Conservation (phyloP, 1,140 invertebrate species). For the Apocrypta bakeri region DNA sequence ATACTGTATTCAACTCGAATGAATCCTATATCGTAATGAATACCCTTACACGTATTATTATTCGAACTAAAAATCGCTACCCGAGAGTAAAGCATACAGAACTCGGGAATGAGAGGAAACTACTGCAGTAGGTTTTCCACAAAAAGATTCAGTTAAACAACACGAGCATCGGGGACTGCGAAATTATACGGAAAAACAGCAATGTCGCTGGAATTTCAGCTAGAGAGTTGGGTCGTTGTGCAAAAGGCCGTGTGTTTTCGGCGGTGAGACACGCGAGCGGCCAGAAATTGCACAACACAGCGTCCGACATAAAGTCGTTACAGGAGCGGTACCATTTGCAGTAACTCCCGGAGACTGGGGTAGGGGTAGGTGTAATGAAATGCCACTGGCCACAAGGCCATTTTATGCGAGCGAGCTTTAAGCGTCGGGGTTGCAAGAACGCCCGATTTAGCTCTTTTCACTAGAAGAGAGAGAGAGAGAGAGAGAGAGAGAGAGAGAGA, state of each 20-base stretch:
- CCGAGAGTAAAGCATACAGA: too few species aligned
- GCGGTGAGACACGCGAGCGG: neutral
- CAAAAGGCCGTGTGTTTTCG: slow-evolving; percentile 13
- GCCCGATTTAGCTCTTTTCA: slow-evolving; percentile 35
- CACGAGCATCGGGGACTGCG: slow-evolving; percentile 10
- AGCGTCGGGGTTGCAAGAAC: slow-evolving; percentile 8
- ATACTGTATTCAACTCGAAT: too few species aligned
- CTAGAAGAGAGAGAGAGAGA: neutral
- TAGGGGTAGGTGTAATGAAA: slow-evolving; percentile 36
- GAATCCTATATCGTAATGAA: too few species aligned
- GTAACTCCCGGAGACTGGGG: slow-evolving; percentile 9
- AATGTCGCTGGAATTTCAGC: neutral
- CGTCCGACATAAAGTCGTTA: neutral
- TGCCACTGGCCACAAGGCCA: neutral
- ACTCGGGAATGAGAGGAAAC: too few species aligned
- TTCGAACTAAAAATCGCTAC: too few species aligned
- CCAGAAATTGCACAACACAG: slow-evolving; percentile 32
- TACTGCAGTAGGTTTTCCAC: too few species aligned
- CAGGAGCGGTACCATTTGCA: slow-evolving; percentile 32
- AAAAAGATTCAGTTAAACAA: neutral
- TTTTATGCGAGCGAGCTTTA: slow-evolving; percentile 7
- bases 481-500: too few species aligned
- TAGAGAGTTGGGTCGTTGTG: neutral
- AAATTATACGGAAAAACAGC: slow-evolving; percentile 38
- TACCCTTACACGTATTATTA: too few species aligned